Percentiles rank a stretch among this genome's conserved stretches.
Conservation (phyloP, 2,888 invertebrate genomes). For the Harmothoe impar region DNA sequence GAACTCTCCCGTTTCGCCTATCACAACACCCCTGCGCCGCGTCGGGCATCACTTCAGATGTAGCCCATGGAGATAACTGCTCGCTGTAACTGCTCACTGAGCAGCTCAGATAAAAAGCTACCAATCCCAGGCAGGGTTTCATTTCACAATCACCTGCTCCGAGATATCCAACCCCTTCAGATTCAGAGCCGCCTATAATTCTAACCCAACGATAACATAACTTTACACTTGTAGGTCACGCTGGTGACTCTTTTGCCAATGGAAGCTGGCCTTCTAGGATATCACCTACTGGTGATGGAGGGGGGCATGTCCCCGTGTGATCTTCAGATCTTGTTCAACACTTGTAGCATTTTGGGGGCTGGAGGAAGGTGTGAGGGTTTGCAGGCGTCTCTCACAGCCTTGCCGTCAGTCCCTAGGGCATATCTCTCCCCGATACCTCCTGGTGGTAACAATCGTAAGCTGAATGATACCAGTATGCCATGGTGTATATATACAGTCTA, state of each 20-base stretch:
- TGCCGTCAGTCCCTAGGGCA: constrained; percentile 15
- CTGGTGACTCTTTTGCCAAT: not conserved
- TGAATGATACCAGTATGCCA: constrained; percentile 13
- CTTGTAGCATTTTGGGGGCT: constrained; percentile 6
- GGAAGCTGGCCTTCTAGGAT: not conserved
- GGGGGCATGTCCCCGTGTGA: not conserved
- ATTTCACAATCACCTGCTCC: constrained; percentile 47
- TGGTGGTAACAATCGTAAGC: constrained; percentile 19
- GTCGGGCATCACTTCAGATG: constrained; percentile 21
- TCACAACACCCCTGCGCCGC: not conserved
- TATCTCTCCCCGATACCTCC: not conserved
- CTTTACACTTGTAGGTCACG: constrained; percentile 28
- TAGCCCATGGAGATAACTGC: constrained; percentile 42
- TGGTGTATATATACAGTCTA: not conserved
- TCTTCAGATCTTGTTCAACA: constrained; percentile 30
- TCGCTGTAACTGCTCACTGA: constrained; percentile 9
- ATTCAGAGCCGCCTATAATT: constrained; percentile 24
- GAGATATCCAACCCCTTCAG: constrained; percentile 10
- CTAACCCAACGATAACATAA: constrained; percentile 39
- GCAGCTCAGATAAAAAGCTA: constrained; percentile 2
- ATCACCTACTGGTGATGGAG: not conserved
- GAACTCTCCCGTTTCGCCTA: not conserved
- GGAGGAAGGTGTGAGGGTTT: not conserved
- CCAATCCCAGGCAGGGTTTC: not conserved
- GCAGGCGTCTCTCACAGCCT: not conserved